A percentile compares a stretch with the other conserved stretches of the same genome.
phyloP scores from a whole-genome alignment of 2,888 invertebrate genomes.

The Frankliniella fusca region DNA sequence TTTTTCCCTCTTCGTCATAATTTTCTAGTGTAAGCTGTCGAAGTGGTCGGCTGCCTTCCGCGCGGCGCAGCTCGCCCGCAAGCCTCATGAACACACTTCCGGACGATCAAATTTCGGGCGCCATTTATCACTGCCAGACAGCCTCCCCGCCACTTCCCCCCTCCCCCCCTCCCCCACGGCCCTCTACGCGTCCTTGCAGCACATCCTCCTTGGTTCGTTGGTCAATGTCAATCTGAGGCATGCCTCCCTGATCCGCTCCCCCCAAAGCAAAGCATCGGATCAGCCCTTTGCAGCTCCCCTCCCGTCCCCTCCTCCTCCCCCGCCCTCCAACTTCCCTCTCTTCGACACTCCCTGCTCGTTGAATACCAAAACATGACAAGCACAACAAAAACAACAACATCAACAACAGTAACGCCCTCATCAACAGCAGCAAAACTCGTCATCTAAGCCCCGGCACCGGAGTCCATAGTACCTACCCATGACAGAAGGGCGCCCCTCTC shows the following conservation, averaged over 20 bases:
- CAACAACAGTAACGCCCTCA: too few species aligned
- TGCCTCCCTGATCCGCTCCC: neutral
- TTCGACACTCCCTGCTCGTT: too few species aligned
- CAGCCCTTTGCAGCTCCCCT: too few species aligned
- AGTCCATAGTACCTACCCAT: too few species aligned
- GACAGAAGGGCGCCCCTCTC: too few species aligned
- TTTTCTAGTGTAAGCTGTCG: neutral
- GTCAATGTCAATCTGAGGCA: slow-evolving; percentile 2
- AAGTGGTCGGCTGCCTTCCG: neutral
- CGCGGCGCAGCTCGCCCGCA: neutral
- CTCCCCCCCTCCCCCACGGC: neutral
- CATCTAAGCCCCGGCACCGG: too few species aligned
- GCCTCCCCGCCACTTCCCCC: neutral
- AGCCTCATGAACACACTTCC: slow-evolving; percentile 12
- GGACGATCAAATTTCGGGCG: slow-evolving; percentile 20
- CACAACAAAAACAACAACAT: too few species aligned
- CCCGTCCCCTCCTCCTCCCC: too few species aligned
- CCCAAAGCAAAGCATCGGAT: neutral
- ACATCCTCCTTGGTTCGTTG: neutral
- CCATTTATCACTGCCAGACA: slow-evolving; percentile 4
- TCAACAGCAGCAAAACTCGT: too few species aligned
- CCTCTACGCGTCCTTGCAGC: neutral
- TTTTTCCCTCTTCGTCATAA: neutral
- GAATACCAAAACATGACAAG: too few species aligned
- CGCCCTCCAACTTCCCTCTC: too few species aligned